Conservation (phyloP, 2,888 invertebrate genomes). For the Drosophila niveifrons region DNA sequence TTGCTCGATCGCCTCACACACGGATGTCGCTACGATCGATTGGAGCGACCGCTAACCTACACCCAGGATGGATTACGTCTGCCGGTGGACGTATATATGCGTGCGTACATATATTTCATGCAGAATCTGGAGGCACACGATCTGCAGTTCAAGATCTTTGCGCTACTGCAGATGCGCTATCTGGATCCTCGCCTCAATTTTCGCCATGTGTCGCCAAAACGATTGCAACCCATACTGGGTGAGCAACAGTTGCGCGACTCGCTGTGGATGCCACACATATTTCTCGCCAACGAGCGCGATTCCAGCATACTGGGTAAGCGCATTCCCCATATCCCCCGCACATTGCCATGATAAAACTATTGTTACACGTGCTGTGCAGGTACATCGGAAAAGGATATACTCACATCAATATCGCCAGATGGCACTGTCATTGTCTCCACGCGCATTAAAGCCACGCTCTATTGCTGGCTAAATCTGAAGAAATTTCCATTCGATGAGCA, state of each 20-base stretch:
- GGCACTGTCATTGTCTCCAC: constrained; percentile 93
- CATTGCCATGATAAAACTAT: no score
- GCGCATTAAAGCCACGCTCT: constrained; percentile 92
- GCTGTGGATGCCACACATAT: constrained; percentile 94
- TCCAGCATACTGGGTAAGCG: constrained; percentile 89
- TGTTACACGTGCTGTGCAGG: constrained; percentile 84
- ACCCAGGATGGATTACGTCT: constrained; percentile 85
- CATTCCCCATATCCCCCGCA: no score
- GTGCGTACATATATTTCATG: constrained; percentile 93
- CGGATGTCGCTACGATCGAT: constrained; percentile 91
- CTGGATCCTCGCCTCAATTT: constrained; percentile 90
- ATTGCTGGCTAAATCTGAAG: constrained; percentile 94
- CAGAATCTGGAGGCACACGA: constrained; percentile 94
- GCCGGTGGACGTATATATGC: constrained; percentile 90
- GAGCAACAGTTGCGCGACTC: constrained; percentile 89
- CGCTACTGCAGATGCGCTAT: constrained; percentile 92
- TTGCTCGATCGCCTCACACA: constrained; percentile 90
- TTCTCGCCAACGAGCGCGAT: constrained; percentile 91
- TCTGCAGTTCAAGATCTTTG: constrained; percentile 94
- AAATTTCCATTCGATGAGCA: constrained; percentile 96
- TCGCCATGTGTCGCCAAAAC: constrained; percentile 89
- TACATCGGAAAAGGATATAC: constrained; percentile 91
- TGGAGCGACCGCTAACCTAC: constrained; percentile 88
- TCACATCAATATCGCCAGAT: constrained; percentile 91
- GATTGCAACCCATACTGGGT: constrained; percentile 89